Conservation (phyloP, 1,140 invertebrate species). For the Drosophila repletoides region DNA sequence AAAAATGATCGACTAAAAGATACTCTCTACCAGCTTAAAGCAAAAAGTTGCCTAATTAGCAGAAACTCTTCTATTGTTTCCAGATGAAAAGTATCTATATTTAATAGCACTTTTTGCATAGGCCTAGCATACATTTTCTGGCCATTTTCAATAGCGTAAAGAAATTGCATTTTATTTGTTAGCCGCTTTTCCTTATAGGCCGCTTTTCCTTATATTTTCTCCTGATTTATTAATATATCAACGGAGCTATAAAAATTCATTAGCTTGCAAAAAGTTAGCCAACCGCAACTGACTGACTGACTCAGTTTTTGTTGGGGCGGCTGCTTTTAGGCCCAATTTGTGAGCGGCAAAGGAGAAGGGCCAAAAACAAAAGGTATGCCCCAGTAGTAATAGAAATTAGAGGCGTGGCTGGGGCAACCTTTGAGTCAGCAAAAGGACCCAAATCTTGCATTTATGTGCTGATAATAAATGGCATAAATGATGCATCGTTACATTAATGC, state of each 20-base stretch:
- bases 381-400: slow-evolving; percentile 38
- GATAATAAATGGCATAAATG: slow-evolving; percentile 80
- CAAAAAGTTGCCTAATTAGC: too few species aligned
- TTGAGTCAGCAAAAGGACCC: slow-evolving; percentile 33
- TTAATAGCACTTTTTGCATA: too few species aligned
- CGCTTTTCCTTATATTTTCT: background rate
- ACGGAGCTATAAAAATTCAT: slow-evolving; percentile 71
- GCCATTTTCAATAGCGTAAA: too few species aligned
- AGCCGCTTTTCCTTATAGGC: background rate
- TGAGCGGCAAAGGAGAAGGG: slow-evolving; percentile 24
- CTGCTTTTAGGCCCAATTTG: slow-evolving; percentile 14
- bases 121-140: background rate
- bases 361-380: slow-evolving; percentile 30
- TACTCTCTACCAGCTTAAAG: too few species aligned
- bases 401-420: slow-evolving; percentile 24
- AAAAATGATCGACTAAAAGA: too few species aligned
- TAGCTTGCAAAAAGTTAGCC: slow-evolving; percentile 52
- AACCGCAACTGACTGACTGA: slow-evolving; percentile 16
- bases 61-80: too few species aligned
- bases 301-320: slow-evolving; percentile 15
- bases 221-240: slow-evolving; percentile 31
- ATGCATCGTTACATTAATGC: slow-evolving; percentile 79
- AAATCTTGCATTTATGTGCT: slow-evolving; percentile 69
- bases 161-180: too few species aligned
- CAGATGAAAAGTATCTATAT: too few species aligned